Evolutionary conservation across 92 coral and sea anemone genomes (phyloP), one percentile per base, ranked within the genome.

Genomic region (Porites evermanni): DNA sequence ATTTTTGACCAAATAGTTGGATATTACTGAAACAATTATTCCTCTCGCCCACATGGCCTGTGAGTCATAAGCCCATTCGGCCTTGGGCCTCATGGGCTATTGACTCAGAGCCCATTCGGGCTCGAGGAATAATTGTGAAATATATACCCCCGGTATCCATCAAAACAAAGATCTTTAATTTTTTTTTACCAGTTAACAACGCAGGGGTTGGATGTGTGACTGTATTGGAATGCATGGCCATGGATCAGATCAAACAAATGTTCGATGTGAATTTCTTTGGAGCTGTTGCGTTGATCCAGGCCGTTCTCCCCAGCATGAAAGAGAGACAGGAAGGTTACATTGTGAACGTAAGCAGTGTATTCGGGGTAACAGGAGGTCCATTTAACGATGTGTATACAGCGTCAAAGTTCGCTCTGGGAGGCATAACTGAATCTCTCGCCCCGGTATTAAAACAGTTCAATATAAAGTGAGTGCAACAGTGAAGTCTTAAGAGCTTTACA

Each of bases 271-370:
- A 95, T 72, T 92, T 93, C 47, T 91, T 91, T 61, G 98, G 98
- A 24, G 64, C 91, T 32, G 91, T 93, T 67, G 92, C 93, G 66
- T 81, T 91, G 70, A 93, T 91, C 24, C 91, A 94, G 70, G 89
- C 92, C 50, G 95, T 95, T 52, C 70, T 95, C 38, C 98, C 97
- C 11, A 53, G 85, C 80, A 95, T 95, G 98, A 95, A 95, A 86
- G 79, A 80, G 53, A 89, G 87, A 18, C 77, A 78, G 87, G 78
- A 82, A 26, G 98, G 98, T 17, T 94, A 87, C 53, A 93, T 95
- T 47, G 90, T 95, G 1, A 89, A 94, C 53, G 90, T 95, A 64
- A 86, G 97, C 71, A 89, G 93, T 80, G 74, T 86, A 1, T 88
- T 66, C 18, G 98, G 95, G 12, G 50, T 95, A 23, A 51, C 65